Conservation (phyloP, 1,140 invertebrate species). For the Papilio glaucus region DNA sequence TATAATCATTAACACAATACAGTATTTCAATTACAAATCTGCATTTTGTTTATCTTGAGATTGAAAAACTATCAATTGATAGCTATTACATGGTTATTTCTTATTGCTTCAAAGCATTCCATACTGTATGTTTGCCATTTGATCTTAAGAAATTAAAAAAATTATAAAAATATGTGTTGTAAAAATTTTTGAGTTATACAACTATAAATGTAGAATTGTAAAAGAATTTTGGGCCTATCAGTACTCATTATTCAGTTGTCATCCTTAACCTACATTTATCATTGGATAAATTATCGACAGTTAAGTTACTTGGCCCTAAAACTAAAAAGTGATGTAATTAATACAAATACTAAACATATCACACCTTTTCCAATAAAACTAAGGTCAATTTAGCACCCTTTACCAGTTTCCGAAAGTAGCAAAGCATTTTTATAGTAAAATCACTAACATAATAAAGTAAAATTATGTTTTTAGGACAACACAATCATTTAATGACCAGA, state of each 20-base stretch:
- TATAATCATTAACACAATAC: too few relatives aligned
- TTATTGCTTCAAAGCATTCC: too few relatives aligned
- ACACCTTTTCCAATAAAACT: slow-evolving; percentile 37
- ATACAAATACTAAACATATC: slow-evolving; percentile 31
- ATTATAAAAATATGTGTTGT: too few relatives aligned
- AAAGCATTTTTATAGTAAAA: slow-evolving; percentile 6
- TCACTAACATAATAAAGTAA: not conserved
- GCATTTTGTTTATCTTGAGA: too few relatives aligned
- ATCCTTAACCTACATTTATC: not conserved
- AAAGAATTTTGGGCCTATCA: not conserved
- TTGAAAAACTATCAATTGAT: too few relatives aligned
- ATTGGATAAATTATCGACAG: not conserved
- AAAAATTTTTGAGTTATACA: too few relatives aligned
- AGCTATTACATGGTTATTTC: too few relatives aligned
- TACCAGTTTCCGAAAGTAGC: slow-evolving; percentile 24
- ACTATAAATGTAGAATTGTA: too few relatives aligned
- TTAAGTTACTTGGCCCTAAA: not conserved
- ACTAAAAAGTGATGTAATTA: not conserved
- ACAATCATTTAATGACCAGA: slow-evolving; percentile 22
- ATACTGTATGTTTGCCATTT: too few relatives aligned
- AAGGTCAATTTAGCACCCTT: slow-evolving; percentile 34
- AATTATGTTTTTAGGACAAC: not conserved
- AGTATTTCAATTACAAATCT: too few relatives aligned
- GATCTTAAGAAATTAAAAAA: too few relatives aligned
- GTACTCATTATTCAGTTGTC: not conserved